phyloP scores from a whole-genome alignment of 2,797 vertebrate genomes.

The Poecile montanus region DNA sequence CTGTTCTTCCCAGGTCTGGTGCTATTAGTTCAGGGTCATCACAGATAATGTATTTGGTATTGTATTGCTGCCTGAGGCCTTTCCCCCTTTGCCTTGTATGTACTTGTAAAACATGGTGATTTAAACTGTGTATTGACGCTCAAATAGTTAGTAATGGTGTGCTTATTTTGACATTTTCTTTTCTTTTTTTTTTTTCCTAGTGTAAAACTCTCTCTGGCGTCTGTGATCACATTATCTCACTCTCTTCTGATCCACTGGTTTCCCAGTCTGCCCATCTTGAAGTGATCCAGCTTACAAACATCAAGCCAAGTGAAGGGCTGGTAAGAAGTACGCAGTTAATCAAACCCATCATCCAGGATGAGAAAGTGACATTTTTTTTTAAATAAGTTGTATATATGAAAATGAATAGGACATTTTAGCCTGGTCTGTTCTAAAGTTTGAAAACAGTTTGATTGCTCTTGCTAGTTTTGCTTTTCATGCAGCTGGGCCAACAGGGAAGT shows the following conservation, averaged over 20 bases:
- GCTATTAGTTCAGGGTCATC: not conserved
- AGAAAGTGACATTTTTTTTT: not conserved
- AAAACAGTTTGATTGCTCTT: not conserved
- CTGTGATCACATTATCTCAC: constrained; percentile 97
- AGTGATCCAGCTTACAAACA: constrained; percentile 96
- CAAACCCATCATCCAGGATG: constrained; percentile 48
- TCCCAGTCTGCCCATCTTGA: constrained; percentile 98
- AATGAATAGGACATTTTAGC: not conserved
- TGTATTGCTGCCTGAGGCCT: not conserved
- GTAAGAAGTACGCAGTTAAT: constrained; percentile 83
- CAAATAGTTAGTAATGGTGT: not conserved
- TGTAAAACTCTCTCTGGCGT: constrained; percentile 97
- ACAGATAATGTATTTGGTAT: not conserved
- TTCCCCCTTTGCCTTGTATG: not conserved
- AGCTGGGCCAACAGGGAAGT: not conserved
- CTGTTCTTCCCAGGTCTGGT: not conserved
- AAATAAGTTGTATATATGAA: not conserved
- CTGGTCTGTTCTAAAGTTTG: not conserved
- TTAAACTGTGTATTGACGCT: not conserved
- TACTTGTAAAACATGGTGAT: not conserved
- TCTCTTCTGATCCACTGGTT: constrained; percentile 97
- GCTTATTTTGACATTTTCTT: not conserved
- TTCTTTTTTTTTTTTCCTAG: constrained; percentile 71
- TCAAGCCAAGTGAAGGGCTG: constrained; percentile 95
- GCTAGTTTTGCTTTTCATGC: not conserved